These are phyloP conservation scores for Channa maculata DNA, from an alignment of 2,113 vertebrate species.

Conservation along the genomic window DNA sequence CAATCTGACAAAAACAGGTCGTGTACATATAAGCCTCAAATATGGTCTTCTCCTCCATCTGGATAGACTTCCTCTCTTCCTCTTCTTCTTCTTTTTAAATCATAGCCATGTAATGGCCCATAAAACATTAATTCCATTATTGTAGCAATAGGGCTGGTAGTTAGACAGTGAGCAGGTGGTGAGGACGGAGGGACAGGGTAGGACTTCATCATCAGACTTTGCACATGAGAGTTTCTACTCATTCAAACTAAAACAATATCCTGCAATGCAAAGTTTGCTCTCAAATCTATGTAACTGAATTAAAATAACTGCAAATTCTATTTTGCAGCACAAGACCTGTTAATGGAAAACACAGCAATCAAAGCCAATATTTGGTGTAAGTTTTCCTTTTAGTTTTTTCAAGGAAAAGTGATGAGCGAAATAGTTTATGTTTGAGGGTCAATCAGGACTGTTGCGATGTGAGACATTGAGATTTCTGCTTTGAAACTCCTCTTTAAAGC, in stretches of 20 bases:
- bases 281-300: conserved; percentile 30
- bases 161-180: conserved; percentile 26
- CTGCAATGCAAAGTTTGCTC: not conserved
- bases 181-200: conserved; percentile 21
- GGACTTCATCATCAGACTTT: conserved; percentile 34
- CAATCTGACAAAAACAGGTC: not conserved
- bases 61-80: conserved; percentile 8
- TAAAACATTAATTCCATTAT: conserved; percentile 81
- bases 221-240: conserved; percentile 10
- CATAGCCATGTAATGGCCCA: conserved; percentile 72
- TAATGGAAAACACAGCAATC: conserved; percentile 32
- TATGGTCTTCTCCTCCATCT: not conserved
- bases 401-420: conserved; percentile 30
- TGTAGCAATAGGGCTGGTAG: conserved; percentile 63
- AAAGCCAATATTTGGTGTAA: conserved; percentile 14
- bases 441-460: not conserved
- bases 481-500: conserved; percentile 46
- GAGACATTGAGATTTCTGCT: not conserved
- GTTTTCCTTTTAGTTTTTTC: conserved; percentile 5
- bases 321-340: conserved; percentile 8
- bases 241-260: conserved; percentile 5
- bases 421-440: conserved; percentile 5
- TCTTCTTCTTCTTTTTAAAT: conserved; percentile 55
- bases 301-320: conserved; percentile 16
- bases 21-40: not conserved